Conservation (phyloP, 1,140 invertebrate genomes). For the Stenopsyche tienmushanensis region DNA sequence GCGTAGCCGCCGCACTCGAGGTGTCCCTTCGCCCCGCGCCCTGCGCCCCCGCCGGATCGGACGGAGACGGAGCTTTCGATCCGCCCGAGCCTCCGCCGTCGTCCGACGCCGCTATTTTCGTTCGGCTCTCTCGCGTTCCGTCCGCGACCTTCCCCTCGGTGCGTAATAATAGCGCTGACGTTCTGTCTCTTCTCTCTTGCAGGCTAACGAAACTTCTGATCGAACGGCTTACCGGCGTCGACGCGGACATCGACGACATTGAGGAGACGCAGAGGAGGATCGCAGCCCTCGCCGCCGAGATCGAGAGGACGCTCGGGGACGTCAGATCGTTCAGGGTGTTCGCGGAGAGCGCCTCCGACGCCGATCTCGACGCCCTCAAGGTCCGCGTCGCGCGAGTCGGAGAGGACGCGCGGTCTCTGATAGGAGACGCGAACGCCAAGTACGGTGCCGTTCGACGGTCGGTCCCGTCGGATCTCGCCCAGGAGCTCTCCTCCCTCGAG, state of each 20-base stretch:
- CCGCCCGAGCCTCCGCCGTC: background rate
- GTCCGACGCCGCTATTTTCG: constrained; percentile 8
- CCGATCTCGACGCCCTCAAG: constrained; percentile 53
- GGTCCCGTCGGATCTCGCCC: constrained; percentile 72
- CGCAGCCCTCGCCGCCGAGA: constrained; percentile 61
- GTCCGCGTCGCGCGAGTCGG: constrained; percentile 57
- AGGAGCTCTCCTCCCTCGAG: constrained; percentile 74
- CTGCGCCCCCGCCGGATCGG: no score
- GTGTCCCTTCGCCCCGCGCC: background rate
- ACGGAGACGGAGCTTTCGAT: no score
- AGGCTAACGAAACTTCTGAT: constrained; percentile 47
- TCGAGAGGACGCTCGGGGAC: constrained; percentile 63
- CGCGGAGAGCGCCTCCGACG: constrained; percentile 64
- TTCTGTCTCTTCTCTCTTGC: constrained; percentile 40
- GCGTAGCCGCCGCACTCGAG: constrained; percentile 5
- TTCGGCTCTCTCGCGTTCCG: constrained; percentile 17
- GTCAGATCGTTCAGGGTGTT: constrained; percentile 72
- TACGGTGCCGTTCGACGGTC: constrained; percentile 69
- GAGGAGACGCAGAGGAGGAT: constrained; percentile 63
- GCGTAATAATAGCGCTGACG: background rate
- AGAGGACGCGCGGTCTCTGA: constrained; percentile 62
- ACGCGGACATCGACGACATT: constrained; percentile 62
- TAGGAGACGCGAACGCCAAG: constrained; percentile 63
- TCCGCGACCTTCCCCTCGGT: no score
- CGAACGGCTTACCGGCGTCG: constrained; percentile 50